A percentile compares a stretch with the other conserved stretches of the same genome.
Conservation (phyloP, 2,113 vertebrate genomes). For the Leuciscus idus region DNA sequence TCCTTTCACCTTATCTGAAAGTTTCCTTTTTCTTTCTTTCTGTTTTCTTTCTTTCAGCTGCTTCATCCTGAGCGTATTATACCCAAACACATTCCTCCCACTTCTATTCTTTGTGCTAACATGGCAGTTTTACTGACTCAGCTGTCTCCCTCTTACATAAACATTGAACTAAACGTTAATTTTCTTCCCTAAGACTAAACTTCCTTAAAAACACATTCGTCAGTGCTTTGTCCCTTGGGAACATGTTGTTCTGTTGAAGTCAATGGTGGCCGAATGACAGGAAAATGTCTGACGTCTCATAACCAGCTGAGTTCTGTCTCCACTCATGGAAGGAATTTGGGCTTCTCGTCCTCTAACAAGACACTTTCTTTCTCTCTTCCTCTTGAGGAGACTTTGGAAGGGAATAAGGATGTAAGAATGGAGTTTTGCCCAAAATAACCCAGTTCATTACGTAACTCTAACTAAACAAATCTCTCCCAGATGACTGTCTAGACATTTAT, state of each 20-base stretch:
- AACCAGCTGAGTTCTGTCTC: slow-evolving; percentile 43
- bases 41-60: slow-evolving; percentile 23
- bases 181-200: neutral
- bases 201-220: neutral
- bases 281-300: slow-evolving; percentile 34
- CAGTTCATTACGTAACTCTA: slow-evolving; percentile 45
- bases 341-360: slow-evolving; percentile 12
- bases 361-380: slow-evolving; percentile 28
- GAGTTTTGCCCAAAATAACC: slow-evolving; percentile 27
- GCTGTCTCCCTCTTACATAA: slow-evolving; percentile 35
- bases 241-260: slow-evolving; percentile 20
- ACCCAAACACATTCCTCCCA: slow-evolving; percentile 66
- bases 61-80: slow-evolving; percentile 43
- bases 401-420: slow-evolving; percentile 49
- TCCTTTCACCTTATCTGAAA: slow-evolving; percentile 30
- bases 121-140: slow-evolving; percentile 43
- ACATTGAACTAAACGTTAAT: neutral
- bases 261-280: neutral
- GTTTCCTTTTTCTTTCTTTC: slow-evolving; percentile 26
- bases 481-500: slow-evolving; percentile 9
- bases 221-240: neutral
- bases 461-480: slow-evolving; percentile 38
- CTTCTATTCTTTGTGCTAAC: slow-evolving; percentile 72
- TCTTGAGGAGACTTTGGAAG: slow-evolving; percentile 40
- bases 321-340: slow-evolving; percentile 54